phyloP scores from a whole-genome alignment of 2,113 vertebrate species.

The Perca schrenkii region DNA sequence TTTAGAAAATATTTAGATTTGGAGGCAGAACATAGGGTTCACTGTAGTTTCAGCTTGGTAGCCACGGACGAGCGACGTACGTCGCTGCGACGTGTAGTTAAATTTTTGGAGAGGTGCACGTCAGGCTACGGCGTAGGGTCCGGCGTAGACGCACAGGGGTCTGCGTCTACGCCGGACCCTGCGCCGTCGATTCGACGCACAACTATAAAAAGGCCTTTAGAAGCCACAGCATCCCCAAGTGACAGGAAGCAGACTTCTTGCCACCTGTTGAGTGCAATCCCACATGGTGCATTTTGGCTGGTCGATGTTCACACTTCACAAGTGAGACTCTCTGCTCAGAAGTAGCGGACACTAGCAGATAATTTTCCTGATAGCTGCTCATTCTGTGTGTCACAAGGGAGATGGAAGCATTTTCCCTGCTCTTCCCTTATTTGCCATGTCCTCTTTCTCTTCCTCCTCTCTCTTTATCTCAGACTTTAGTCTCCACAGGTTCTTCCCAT shows the following conservation, averaged over 20 bases:
- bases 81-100: too few relatives aligned
- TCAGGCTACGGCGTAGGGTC: too few relatives aligned
- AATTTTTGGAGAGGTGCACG: too few relatives aligned
- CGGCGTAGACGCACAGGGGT: too few relatives aligned
- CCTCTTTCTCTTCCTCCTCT: slow-evolving; percentile 42
- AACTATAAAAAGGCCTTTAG: too few relatives aligned
- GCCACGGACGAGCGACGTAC: too few relatives aligned
- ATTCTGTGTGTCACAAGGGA: slow-evolving; percentile 61
- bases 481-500: slow-evolving; percentile 71
- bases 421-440: slow-evolving; percentile 44
- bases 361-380: slow-evolving; percentile 69
- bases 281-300: slow-evolving; percentile 53
- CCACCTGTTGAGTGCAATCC: slow-evolving; percentile 65
- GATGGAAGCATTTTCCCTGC: slow-evolving; percentile 63
- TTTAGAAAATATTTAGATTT: slow-evolving; percentile 33
- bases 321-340: slow-evolving; percentile 59
- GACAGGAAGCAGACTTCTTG: slow-evolving; percentile 31
- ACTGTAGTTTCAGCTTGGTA: neutral
- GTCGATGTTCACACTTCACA: slow-evolving; percentile 65
- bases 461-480: slow-evolving; percentile 58
- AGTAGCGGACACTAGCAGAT: slow-evolving; percentile 55
- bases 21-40: slow-evolving; percentile 8
- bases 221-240: slow-evolving; percentile 18
- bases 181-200: too few relatives aligned
- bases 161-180: too few relatives aligned